Percentiles rank a stretch among this genome's conserved stretches.
phyloP scores from a whole-genome alignment of 2,888 invertebrate species.

The Cantharis flavilabris region DNA sequence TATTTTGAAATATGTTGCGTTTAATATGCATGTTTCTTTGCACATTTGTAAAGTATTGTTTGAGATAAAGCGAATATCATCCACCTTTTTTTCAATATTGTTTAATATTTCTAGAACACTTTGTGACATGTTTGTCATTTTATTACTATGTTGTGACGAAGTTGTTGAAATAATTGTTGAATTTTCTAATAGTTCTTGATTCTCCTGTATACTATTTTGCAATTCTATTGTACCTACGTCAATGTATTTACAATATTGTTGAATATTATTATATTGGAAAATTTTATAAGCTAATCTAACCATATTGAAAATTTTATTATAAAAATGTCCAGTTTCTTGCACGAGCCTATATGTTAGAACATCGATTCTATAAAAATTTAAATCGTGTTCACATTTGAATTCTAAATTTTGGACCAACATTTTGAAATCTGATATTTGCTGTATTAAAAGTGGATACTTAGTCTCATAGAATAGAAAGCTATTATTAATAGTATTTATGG shows the following conservation, averaged over 20 bases:
- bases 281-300: background rate
- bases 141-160: conserved; percentile 83
- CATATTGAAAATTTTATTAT: background rate
- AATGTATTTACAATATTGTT: background rate
- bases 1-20: background rate
- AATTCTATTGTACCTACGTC: background rate
- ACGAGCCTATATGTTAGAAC: background rate
- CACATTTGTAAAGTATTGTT: background rate
- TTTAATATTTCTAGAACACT: conserved; percentile 79
- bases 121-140: conserved; percentile 84
- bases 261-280: background rate
- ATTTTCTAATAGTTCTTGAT: conserved; percentile 72
- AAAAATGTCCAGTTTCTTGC: background rate
- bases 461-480: background rate
- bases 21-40: conserved; percentile 9
- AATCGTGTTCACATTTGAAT: background rate
- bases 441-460: conserved; percentile 5
- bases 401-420: conserved; percentile 5
- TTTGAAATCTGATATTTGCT: conserved; percentile 3
- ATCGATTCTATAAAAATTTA: background rate
- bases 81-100: conserved; percentile 70
- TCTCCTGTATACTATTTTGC: conserved; percentile 75
- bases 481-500: background rate
- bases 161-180: conserved; percentile 76
- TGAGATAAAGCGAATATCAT: conserved; percentile 35